These are phyloP conservation scores for Eilema griseolum DNA, from an alignment of 2,888 invertebrate genomes.

Conservation along the genomic window DNA sequence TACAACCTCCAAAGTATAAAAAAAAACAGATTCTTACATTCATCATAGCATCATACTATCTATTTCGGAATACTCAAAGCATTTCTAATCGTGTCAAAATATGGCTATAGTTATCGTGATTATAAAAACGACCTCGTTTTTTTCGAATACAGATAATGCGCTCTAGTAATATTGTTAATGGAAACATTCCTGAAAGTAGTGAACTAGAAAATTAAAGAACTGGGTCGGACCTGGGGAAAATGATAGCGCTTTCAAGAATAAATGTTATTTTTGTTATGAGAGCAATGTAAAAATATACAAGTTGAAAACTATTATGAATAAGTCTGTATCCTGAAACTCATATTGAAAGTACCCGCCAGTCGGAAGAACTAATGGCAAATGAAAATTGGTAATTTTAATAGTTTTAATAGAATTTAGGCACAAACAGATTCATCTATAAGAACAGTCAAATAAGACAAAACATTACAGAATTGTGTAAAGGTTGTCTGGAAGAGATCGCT, in stretches of 20 bases:
- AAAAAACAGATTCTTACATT: background rate
- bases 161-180: constrained; percentile 48
- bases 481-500: too few relatives aligned
- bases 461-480: background rate
- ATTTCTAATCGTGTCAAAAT: constrained; percentile 22
- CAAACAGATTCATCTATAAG: background rate
- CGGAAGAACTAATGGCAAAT: background rate
- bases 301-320: background rate
- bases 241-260: background rate
- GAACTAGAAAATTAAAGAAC: constrained; percentile 33
- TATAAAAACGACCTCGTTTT: constrained; percentile 38
- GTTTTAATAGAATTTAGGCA: background rate
- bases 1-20: background rate
- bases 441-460: background rate
- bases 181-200: constrained; percentile 38
- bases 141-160: constrained; percentile 40
- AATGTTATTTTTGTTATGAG: background rate
- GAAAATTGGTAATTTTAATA: background rate
- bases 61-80: background rate
- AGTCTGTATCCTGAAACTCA: background rate
- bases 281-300: background rate
- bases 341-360: background rate
- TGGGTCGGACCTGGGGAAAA: constrained; percentile 31
- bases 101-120: constrained; percentile 36
- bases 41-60: background rate